Conservation (phyloP, 2,113 vertebrate species). For the Scomber colias region DNA sequence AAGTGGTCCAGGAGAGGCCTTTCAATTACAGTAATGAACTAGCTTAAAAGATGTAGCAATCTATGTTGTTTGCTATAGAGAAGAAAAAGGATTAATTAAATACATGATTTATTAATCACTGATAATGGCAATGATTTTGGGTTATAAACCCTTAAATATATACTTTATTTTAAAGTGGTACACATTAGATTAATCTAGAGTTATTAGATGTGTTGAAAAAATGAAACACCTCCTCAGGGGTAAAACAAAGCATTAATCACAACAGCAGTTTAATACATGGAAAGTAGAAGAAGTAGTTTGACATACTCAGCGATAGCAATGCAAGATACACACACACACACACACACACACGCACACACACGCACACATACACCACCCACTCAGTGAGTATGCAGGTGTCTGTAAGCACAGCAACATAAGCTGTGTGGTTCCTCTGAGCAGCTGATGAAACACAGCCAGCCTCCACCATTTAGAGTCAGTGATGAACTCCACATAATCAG, state of each 20-base stretch:
- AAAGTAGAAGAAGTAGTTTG: not conserved
- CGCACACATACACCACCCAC: constrained; percentile 6
- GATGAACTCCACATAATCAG: constrained; percentile 66
- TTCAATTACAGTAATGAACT: too few relatives aligned
- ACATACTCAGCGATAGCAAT: constrained; percentile 2
- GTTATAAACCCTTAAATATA: too few relatives aligned
- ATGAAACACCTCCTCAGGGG: not conserved
- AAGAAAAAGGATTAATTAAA: not conserved
- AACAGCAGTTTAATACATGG: not conserved
- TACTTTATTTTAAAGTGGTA: too few relatives aligned
- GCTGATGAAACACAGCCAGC: constrained; percentile 80
- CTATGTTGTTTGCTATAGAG: not conserved
- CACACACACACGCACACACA: not conserved
- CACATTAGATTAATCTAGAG: not conserved
- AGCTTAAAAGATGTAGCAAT: too few relatives aligned
- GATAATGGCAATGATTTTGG: not conserved
- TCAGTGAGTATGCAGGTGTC: constrained; percentile 83
- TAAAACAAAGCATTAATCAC: not conserved
- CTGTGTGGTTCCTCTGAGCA: constrained; percentile 64
- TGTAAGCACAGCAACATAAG: constrained; percentile 55
- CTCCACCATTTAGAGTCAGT: constrained; percentile 56
- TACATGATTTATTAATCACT: not conserved
- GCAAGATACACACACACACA: too few relatives aligned
- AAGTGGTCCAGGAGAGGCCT: not conserved
- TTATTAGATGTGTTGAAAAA: not conserved